Evolutionary conservation across 2,797 vertebrate genomes (phyloP).

Genomic region (Agapornis canus): DNA sequence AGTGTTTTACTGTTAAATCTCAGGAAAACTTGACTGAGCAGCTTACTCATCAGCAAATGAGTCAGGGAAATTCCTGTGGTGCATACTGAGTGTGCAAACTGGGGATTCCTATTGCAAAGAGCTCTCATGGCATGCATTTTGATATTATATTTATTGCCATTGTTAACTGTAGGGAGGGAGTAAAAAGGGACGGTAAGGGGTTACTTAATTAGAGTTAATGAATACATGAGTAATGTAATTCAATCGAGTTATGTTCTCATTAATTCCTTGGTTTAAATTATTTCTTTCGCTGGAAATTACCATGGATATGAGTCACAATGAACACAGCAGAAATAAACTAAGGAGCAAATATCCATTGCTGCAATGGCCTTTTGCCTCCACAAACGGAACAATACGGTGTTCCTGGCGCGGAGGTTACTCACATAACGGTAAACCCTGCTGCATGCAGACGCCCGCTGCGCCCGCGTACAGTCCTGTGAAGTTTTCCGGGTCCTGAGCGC

Average conservation of each 20-base stretch:
- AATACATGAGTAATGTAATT: background rate
- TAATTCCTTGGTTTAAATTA: background rate
- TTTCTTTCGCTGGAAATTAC: constrained; percentile 3
- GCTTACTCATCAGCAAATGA: background rate
- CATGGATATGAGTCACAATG: background rate
- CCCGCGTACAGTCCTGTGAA: rapidly evolving
- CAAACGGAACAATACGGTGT: rapidly evolving
- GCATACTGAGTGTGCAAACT: rapidly evolving
- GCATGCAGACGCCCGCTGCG: rapidly evolving
- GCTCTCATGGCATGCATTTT: background rate
- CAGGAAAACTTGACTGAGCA: background rate
- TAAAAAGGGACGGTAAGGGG: background rate
- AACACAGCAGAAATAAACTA: background rate
- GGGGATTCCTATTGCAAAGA: constrained; percentile 3
- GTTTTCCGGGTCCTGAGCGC: too few relatives aligned
- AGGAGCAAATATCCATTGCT: background rate
- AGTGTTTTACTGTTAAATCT: background rate
- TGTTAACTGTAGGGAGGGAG: background rate
- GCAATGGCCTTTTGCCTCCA: background rate
- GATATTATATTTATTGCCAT: background rate
- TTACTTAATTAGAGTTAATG: background rate
- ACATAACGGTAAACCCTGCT: rapidly evolving
- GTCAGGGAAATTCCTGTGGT: constrained; percentile 1
- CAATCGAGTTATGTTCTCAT: background rate
- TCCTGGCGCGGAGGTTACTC: background rate